phyloP scores from a whole-genome alignment of 2,113 vertebrate species.

The Scolopax mira region DNA sequence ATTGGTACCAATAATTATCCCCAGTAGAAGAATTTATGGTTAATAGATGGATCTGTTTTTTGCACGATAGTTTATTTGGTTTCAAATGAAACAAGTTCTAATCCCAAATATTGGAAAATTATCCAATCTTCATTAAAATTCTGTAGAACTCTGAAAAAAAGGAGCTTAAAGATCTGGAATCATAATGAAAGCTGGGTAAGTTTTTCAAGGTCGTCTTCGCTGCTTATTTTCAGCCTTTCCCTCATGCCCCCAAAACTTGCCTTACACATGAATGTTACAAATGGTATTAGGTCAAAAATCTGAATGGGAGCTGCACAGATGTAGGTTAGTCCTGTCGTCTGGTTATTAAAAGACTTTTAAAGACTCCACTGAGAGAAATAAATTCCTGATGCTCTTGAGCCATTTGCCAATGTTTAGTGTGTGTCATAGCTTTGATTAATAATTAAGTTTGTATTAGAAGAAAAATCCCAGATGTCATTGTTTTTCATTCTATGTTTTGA shows the following conservation, averaged over 20 bases:
- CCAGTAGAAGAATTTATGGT: not conserved
- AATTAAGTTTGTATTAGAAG: conserved; percentile 34
- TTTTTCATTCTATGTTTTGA: conserved; percentile 10
- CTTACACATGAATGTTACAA: not conserved
- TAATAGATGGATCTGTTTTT: not conserved
- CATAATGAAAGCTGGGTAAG: not conserved
- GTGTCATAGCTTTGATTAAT: conserved; percentile 7
- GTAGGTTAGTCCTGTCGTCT: not conserved
- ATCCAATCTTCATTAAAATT: not conserved
- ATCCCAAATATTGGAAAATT: not conserved
- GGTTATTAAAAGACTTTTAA: conserved; percentile 40
- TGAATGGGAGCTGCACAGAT: not conserved
- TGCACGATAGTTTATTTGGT: not conserved
- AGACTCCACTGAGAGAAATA: conserved; percentile 18
- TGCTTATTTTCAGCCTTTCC: not conserved
- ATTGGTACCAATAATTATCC: not conserved
- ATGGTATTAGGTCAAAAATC: not conserved
- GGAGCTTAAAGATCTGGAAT: not conserved
- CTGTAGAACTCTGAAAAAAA: not conserved
- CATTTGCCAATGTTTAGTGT: conserved; percentile 39
- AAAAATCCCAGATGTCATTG: conserved; percentile 27
- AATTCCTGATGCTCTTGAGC: not conserved
- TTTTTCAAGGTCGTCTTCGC: not conserved
- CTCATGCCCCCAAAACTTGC: not conserved
- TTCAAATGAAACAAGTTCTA: not conserved